These are phyloP conservation scores for Euproctis similis DNA, from an alignment of 2,888 invertebrate genomes.

Conservation along the genomic window DNA sequence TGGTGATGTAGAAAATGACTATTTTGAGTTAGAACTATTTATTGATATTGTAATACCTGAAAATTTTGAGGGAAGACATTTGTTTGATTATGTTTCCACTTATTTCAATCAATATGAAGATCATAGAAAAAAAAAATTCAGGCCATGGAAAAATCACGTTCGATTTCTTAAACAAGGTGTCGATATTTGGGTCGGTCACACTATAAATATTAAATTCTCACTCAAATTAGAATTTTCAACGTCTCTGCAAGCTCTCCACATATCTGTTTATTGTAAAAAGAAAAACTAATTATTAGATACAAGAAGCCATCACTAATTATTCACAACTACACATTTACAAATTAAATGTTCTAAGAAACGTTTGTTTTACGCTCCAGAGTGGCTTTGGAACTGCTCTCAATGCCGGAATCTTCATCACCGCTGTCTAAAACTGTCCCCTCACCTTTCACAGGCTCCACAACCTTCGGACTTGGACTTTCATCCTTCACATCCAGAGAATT, in stretches of 20 bases:
- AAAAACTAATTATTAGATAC: no score
- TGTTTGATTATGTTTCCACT: no score
- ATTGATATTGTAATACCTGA: no score
- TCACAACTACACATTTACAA: constrained; percentile 17
- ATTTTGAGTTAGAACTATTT: no score
- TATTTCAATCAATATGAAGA: no score
- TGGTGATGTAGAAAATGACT: no score
- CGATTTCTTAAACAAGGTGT: no score
- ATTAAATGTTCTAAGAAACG: constrained; percentile 35
- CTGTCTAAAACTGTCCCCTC: constrained; percentile 79
- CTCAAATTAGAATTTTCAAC: constrained; percentile 3
- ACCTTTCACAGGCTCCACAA: constrained; percentile 60
- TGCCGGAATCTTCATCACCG: constrained; percentile 80
- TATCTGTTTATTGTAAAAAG: constrained; percentile 19
- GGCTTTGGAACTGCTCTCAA: constrained; percentile 77
- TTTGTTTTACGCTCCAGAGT: constrained; percentile 71
- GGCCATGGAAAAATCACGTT: no score
- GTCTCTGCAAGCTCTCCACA: constrained; percentile 8
- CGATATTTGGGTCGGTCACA: no score
- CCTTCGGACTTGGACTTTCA: constrained; percentile 36
- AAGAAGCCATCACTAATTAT: constrained; percentile 16
- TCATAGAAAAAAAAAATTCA: no score
- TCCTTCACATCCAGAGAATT: constrained; percentile 29
- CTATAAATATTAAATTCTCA: background rate
- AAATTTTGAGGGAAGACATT: no score